A percentile compares a stretch with the other conserved stretches of the same genome.
Conservation (phyloP, 2,113 vertebrate species). For the Lethenteron reissneri region DNA sequence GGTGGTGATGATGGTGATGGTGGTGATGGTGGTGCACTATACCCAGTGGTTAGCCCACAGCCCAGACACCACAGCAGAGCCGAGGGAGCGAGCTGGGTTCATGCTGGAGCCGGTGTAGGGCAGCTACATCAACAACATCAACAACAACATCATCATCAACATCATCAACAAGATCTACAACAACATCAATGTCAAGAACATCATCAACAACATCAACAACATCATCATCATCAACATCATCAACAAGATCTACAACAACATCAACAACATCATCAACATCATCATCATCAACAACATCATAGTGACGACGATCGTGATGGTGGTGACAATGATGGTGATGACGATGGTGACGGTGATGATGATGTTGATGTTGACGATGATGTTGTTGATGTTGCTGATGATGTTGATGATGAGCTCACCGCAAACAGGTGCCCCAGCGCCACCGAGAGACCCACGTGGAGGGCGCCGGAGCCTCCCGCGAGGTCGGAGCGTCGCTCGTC, state of each 20-base stretch:
- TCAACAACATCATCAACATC: background rate
- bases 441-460: slow-evolving; percentile 68
- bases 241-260: background rate
- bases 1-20: too few species aligned
- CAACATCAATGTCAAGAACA: background rate
- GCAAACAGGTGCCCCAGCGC: slow-evolving; percentile 67
- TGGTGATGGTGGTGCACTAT: slow-evolving; percentile 9
- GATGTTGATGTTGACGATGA: too few species aligned
- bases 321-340: too few species aligned
- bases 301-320: too few species aligned
- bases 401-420: slow-evolving; percentile 21
- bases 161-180: background rate
- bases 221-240: background rate
- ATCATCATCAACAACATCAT: background rate
- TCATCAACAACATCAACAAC: background rate
- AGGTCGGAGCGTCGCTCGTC: slow-evolving; percentile 54
- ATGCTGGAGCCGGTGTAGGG: slow-evolving; percentile 76
- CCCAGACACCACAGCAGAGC: slow-evolving; percentile 58
- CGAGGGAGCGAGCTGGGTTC: slow-evolving; percentile 79
- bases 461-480: slow-evolving; percentile 27
- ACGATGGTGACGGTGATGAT: too few species aligned
- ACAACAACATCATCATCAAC: background rate
- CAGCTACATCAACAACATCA: slow-evolving; percentile 26
- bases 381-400: too few species aligned
- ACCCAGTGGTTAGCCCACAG: slow-evolving; percentile 76